Evolutionary conservation across 2,113 vertebrate species (phyloP).

Genomic region (Passer montanus): DNA sequence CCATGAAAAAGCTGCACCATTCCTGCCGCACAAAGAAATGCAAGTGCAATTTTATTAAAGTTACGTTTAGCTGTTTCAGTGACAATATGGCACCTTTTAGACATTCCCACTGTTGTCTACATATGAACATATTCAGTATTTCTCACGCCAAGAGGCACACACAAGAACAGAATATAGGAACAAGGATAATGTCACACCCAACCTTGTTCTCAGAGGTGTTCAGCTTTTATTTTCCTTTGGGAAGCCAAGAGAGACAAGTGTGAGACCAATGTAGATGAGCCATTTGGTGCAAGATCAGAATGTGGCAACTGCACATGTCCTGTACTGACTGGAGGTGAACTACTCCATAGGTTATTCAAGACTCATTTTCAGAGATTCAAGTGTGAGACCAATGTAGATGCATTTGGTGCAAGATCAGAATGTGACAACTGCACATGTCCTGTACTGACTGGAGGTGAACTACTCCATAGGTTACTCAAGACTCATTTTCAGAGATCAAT

Average conservation of each 20-base stretch:
- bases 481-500: background rate
- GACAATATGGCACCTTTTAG: background rate
- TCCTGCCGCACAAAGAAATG: background rate
- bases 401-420: background rate
- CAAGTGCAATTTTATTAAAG: background rate
- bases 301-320: accelerated
- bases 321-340: background rate
- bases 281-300: background rate
- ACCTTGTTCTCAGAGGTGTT: background rate
- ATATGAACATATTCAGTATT: background rate
- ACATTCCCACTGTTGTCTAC: background rate
- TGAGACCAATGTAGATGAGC: background rate
- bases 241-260: background rate
- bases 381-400: background rate
- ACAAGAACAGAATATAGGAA: background rate
- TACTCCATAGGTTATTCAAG: background rate
- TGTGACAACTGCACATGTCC: accelerated
- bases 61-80: background rate
- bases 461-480: background rate
- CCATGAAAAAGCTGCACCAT: background rate
- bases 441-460: background rate
- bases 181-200: background rate
- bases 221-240: background rate
- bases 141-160: accelerated
- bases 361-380: too few relatives aligned